Conservation (phyloP, 2,888 invertebrate genomes). For the Catocala sponsa region DNA sequence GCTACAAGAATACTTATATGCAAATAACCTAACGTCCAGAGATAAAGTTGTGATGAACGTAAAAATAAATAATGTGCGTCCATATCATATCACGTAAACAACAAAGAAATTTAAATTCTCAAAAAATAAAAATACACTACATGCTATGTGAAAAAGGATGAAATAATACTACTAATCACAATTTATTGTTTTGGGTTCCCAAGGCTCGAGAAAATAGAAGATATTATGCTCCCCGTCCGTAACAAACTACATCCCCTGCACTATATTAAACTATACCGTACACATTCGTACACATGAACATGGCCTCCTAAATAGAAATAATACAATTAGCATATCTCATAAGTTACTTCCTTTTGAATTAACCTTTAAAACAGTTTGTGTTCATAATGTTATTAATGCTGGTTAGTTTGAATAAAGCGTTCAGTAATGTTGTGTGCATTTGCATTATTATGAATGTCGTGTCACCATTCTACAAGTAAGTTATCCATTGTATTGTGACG, state of each 20-base stretch:
- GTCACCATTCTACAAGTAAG: conserved; percentile 32
- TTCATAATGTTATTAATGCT: conserved; percentile 22
- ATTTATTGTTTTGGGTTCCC: conserved; percentile 17
- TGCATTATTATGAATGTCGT: conserved; percentile 44
- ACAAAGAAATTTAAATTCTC: conserved; percentile 6
- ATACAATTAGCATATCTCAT: conserved; percentile 7
- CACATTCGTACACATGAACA: not conserved
- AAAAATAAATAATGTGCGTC: no score
- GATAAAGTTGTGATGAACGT: no score
- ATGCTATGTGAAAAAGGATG: conserved; percentile 11
- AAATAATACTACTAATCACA: conserved; percentile 15
- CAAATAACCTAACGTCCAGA: no score
- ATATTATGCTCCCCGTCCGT: conserved; percentile 8
- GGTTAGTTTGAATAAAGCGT: not conserved
- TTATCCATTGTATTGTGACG: conserved; percentile 38
- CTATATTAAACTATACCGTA: conserved; percentile 7
- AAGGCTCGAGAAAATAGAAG: conserved; percentile 9
- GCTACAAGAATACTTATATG: no score
- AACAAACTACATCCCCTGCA: conserved; percentile 11
- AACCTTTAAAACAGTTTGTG: conserved; percentile 2
- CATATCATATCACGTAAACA: not conserved
- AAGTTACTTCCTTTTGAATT: conserved; percentile 10
- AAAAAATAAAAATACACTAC: not conserved
- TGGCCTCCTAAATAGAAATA: not conserved
- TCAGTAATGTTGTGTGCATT: conserved; percentile 37